A percentile compares a stretch with the other conserved stretches of the same genome.
Evolutionary conservation across 2,888 invertebrate genomes (phyloP).

Genomic region (Drosophila pegasa): DNA sequence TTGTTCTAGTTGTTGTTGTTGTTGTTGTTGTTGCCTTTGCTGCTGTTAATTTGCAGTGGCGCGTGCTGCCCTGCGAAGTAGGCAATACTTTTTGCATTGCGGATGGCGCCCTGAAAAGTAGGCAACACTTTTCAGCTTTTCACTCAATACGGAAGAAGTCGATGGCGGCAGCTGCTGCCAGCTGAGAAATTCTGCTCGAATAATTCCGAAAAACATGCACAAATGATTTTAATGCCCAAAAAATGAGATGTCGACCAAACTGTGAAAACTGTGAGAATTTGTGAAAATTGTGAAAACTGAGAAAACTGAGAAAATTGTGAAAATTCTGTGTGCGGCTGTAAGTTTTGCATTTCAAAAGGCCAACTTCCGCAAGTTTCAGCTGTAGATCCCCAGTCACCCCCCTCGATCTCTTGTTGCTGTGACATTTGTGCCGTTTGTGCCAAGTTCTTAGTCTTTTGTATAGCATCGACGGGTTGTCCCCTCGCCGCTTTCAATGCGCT

Average conservation of each 20-base stretch:
- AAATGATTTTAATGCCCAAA: conserved; percentile 64
- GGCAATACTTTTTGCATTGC: conserved; percentile 71
- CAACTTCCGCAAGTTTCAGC: conserved; percentile 63
- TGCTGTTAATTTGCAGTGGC: conserved; percentile 66
- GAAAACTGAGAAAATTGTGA: conserved; percentile 20
- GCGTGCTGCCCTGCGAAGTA: conserved; percentile 64
- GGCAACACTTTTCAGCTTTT: too few species aligned
- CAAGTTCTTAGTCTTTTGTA: conserved; percentile 53
- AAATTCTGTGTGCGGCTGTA: conserved; percentile 34
- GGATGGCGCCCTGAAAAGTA: too few species aligned
- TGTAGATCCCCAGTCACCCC: too few species aligned
- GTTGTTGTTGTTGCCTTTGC: conserved; percentile 13
- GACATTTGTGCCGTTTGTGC: conserved; percentile 63
- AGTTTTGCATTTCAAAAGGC: conserved; percentile 69
- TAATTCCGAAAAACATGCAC: conserved; percentile 69
- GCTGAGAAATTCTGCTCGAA: conserved; percentile 74
- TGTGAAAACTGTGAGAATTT: conserved; percentile 17
- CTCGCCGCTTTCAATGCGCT: conserved; percentile 67
- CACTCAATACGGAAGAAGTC: conserved; percentile 58
- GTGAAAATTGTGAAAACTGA: conserved; percentile 22
- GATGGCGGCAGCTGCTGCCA: conserved; percentile 69
- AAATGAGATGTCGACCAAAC: conserved; percentile 6
- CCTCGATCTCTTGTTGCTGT: too few species aligned
- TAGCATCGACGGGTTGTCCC: conserved; percentile 35
- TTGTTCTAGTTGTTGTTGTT: conserved; percentile 24